Base-by-base conservation (phyloP, 2,888 invertebrate species). In the Acleris emargana region DNA sequence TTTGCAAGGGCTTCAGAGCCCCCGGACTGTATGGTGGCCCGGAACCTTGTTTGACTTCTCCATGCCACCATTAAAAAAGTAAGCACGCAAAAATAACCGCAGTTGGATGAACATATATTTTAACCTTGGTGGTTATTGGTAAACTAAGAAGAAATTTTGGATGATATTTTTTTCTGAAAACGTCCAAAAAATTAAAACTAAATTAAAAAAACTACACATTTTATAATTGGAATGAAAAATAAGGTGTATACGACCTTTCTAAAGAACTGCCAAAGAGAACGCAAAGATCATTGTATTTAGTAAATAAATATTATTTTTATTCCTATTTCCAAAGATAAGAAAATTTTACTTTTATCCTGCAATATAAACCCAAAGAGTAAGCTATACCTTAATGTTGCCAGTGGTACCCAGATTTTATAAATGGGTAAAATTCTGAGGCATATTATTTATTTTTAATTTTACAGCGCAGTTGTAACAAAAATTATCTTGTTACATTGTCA, bases 181-280 rank as follows among this genome's bases (percentile, higher is more conserved):
- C 38, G 32, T 32, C 53, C 59, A 50, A 52, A 47, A 38, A 17
- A 18, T 42, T 32, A 16, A 42, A 32, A 17, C n/a, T 51, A 42
- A 59, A 51, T 64, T 51, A 43, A 57, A 43, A 38, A 49, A 43
- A 51, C 58, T 58, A 49, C 42, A 49, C 45, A n/a, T n/a, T n/a
- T 45, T 45, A 17, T n/a, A 45, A 61, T 61, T 58, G 52, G 57
- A 58, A 58, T 67, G 70, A 66, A 67, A 64, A 62, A 45, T 45
- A 62, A 73, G 71, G 71, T 71, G 76, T 78, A 79, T 80, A 78
- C 79, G 76, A 79, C 72, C 68, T 64, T 67, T 54, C 51, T 53
- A 53, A 13, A 60, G 50, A 73, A 83, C 78, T 83, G 83, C 84
- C 83, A 84, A 84, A 84, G 83, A 84, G 61, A 70, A 78, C 74